A percentile compares a stretch with the other conserved stretches of the same genome.
Evolutionary conservation across 2,113 vertebrate species (phyloP).

Genomic region (Accipiter virgatus): DNA sequence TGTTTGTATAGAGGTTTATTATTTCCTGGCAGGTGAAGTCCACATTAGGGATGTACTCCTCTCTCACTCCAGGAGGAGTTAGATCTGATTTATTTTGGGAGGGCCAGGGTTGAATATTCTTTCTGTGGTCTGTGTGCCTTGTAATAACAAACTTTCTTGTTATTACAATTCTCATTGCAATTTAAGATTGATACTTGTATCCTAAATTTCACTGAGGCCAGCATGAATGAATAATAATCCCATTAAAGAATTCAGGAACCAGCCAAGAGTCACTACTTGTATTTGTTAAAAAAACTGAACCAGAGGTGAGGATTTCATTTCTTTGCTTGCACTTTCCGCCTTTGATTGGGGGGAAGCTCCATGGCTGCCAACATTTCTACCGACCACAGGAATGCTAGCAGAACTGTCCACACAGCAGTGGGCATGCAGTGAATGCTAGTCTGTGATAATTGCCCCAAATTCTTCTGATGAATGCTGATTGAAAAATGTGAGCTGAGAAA

Average conservation of each 20-base stretch:
- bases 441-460: neutral
- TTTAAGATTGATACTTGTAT: neutral
- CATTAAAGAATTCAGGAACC: conserved; percentile 25
- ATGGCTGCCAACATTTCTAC: neutral
- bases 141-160: conserved; percentile 37
- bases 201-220: conserved; percentile 18
- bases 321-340: conserved; percentile 1
- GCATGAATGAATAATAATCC: conserved; percentile 33
- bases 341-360: neutral
- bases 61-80: neutral
- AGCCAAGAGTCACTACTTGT: conserved; percentile 31
- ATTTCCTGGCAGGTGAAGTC: neutral
- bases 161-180: conserved; percentile 5
- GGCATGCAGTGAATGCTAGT: neutral
- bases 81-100: conserved; percentile 32
- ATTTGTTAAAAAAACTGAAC: conserved; percentile 33
- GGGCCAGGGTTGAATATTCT: neutral
- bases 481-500: neutral
- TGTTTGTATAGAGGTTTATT: neutral
- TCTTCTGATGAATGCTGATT: neutral
- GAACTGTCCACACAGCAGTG: neutral
- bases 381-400: neutral
- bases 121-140: conserved; percentile 36
- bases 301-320: neutral
- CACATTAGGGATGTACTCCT: neutral